phyloP scores from a whole-genome alignment of 2,888 invertebrate genomes.

The Drosophila mettleri region DNA sequence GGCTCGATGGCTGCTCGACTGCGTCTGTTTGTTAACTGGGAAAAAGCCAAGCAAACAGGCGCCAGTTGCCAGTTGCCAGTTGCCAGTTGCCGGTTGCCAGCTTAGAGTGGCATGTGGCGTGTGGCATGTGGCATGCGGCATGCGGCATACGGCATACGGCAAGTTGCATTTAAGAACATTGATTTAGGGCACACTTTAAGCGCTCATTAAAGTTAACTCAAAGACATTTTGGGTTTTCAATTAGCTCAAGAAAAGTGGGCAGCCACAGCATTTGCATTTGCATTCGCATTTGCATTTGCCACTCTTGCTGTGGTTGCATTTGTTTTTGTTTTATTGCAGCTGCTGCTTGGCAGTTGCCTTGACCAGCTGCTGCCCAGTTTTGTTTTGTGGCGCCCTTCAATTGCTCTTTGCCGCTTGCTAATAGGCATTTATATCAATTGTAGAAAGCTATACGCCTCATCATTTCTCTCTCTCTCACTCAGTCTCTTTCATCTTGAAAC shows the following conservation, averaged over 20 bases:
- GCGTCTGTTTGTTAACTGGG: conserved; percentile 55
- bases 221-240: conserved; percentile 51
- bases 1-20: conserved; percentile 33
- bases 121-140: conserved; percentile 14
- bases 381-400: conserved; percentile 62
- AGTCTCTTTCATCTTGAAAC: neutral
- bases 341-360: conserved; percentile 32
- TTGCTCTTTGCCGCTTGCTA: conserved; percentile 62
- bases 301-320: conserved; percentile 43
- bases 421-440: conserved; percentile 67
- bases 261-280: conserved; percentile 58
- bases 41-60: conserved; percentile 54
- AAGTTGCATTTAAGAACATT: conserved; percentile 22
- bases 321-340: conserved; percentile 55
- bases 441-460: neutral
- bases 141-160: conserved; percentile 9
- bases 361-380: conserved; percentile 32
- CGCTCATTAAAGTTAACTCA: conserved; percentile 38
- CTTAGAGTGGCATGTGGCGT: conserved; percentile 12
- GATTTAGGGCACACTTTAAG: conserved; percentile 35
- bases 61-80: conserved; percentile 8
- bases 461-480: neutral
- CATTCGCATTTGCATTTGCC: conserved; percentile 14
- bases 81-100: conserved; percentile 12
- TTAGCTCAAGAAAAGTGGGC: conserved; percentile 67